Evolutionary conservation across 2,888 invertebrate genomes (phyloP).

Genomic region (Cheilosia grossa): DNA sequence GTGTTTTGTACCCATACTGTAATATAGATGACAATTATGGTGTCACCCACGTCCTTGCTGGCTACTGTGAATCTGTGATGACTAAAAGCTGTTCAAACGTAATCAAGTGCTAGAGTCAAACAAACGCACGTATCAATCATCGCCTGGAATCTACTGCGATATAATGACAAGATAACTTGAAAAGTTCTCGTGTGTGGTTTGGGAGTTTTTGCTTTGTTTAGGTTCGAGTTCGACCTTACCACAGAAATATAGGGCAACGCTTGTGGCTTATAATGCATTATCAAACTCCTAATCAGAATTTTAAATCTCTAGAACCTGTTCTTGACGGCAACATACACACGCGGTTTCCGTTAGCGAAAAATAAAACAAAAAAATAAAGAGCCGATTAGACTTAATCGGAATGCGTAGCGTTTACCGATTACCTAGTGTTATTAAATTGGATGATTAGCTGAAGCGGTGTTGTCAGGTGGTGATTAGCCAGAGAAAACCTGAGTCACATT

Average conservation of each 20-base stretch:
- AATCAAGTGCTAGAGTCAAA: conserved; percentile 11
- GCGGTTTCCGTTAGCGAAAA: background rate
- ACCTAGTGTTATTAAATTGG: background rate
- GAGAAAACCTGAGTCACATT: background rate
- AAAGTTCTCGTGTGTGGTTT: conserved; percentile 17
- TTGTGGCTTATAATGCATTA: conserved; percentile 27
- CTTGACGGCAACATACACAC: conserved; percentile 17
- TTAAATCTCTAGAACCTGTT: conserved; percentile 5
- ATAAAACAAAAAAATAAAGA: background rate
- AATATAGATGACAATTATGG: no score
- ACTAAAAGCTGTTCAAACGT: background rate
- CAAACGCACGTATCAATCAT: background rate
- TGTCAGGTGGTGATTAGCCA: conserved; percentile 5
- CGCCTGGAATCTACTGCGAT: conserved; percentile 1
- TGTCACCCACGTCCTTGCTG: conserved; percentile 6
- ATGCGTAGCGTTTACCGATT: conserved; percentile 24
- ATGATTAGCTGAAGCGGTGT: conserved; percentile 1
- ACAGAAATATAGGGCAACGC: conserved; percentile 39
- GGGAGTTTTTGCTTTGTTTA: background rate
- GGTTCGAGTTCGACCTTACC: conserved; percentile 7
- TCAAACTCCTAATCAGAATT: conserved; percentile 30
- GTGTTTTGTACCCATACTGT: background rate
- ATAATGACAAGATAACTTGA: conserved; percentile 45
- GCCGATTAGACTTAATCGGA: conserved; percentile 35
- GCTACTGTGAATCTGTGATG: background rate